Evolutionary conservation across 2,797 vertebrate species (phyloP).

Genomic region (Gadopsis marmoratus): DNA sequence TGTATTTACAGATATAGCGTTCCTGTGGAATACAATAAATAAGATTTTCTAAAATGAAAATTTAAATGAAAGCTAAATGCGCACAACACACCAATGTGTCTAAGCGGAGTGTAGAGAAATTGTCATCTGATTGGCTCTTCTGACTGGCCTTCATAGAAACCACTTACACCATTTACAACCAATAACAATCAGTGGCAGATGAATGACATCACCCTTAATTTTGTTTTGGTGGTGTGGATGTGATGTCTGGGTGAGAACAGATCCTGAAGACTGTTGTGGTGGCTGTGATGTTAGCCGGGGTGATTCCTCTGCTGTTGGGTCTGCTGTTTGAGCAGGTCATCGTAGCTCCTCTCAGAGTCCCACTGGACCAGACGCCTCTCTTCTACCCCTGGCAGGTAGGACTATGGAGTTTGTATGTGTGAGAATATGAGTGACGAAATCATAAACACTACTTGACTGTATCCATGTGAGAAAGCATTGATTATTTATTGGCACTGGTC

Average conservation of each 20-base stretch:
- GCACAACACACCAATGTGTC: too few species aligned
- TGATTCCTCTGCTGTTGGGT: constrained; percentile 93
- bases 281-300: constrained; percentile 91
- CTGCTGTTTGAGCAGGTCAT: constrained; percentile 95
- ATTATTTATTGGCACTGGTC: neutral
- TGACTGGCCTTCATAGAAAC: too few species aligned
- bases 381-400: constrained; percentile 98
- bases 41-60: too few species aligned
- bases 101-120: too few species aligned
- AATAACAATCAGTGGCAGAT: too few species aligned
- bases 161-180: too few species aligned
- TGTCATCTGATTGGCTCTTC: too few species aligned
- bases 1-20: too few species aligned
- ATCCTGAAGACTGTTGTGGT: constrained; percentile 95
- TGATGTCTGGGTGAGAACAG: constrained; percentile 70
- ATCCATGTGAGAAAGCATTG: neutral
- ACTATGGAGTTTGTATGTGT: neutral
- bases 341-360: constrained; percentile 94
- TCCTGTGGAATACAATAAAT: too few species aligned
- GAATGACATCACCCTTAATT: too few species aligned
- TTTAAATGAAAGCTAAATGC: too few species aligned
- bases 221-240: neutral
- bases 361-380: constrained; percentile 95
- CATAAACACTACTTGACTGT: neutral
- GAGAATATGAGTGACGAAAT: neutral